Evolutionary conservation across 1,140 invertebrate species (phyloP).

Genomic region (Drosophila nebulosa): DNA sequence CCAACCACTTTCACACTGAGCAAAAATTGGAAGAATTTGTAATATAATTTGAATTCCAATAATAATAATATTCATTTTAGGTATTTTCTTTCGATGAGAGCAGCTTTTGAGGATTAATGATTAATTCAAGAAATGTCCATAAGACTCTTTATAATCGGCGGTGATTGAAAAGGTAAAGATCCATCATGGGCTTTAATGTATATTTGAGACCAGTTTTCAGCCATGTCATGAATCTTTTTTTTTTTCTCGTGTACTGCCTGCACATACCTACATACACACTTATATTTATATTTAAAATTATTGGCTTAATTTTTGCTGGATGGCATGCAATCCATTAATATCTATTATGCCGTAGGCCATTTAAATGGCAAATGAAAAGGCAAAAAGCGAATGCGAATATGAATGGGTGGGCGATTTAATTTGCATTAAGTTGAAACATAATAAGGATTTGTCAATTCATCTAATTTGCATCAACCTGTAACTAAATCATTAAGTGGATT

Average conservation of each 20-base stretch:
- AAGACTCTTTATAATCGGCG: too few relatives aligned
- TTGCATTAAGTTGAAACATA: slow-evolving; percentile 57
- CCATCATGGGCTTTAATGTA: too few relatives aligned
- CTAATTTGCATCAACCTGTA: slow-evolving; percentile 36
- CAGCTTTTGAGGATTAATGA: too few relatives aligned
- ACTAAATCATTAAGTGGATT: slow-evolving; percentile 46
- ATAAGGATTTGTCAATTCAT: slow-evolving; percentile 31
- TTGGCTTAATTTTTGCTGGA: slow-evolving; percentile 32
- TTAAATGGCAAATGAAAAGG: slow-evolving; percentile 52
- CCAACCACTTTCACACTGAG: not conserved
- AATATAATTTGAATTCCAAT: too few relatives aligned
- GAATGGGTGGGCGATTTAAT: slow-evolving; percentile 25
- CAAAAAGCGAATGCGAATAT: slow-evolving; percentile 51
- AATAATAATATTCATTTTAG: too few relatives aligned
- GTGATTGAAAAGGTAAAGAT: too few relatives aligned
- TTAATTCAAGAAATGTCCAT: too few relatives aligned
- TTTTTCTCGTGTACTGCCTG: not conserved
- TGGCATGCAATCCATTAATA: slow-evolving; percentile 65
- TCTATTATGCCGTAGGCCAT: slow-evolving; percentile 62
- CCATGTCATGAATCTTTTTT: not conserved
- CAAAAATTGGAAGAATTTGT: not conserved
- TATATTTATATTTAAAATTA: slow-evolving; percentile 28
- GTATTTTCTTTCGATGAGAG: too few relatives aligned
- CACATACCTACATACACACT: not conserved
- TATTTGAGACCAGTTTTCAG: too few relatives aligned